These are phyloP conservation scores for Clarias magur DNA, from an alignment of 2,113 vertebrate genomes.

Conservation along the genomic window DNA sequence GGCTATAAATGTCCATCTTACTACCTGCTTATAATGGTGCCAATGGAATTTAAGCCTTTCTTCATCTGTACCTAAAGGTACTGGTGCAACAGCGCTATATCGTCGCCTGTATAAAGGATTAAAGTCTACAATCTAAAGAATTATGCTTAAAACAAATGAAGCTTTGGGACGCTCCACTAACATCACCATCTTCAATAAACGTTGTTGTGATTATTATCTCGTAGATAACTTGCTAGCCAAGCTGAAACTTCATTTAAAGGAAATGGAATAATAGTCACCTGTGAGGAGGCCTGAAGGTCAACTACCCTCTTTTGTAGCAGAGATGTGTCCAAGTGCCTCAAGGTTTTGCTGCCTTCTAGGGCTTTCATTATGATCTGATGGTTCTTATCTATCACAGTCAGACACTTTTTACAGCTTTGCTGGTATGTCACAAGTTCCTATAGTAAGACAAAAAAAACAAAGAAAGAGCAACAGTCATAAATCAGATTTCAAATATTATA, in stretches of 20 bases:
- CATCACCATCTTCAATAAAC: neutral
- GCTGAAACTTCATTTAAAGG: neutral
- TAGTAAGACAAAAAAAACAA: conserved; percentile 10
- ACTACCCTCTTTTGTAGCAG: conserved; percentile 84
- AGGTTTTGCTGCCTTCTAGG: conserved; percentile 75
- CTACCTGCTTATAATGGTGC: neutral
- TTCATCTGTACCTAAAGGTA: neutral
- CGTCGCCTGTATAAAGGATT: neutral
- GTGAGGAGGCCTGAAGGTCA: conserved; percentile 84
- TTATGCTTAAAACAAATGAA: neutral
- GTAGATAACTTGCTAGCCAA: neutral
- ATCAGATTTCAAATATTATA: neutral
- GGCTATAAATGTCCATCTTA: neutral
- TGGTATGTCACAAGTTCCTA: conserved; percentile 89
- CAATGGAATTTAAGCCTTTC: neutral
- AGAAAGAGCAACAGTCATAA: neutral
- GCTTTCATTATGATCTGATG: conserved; percentile 84
- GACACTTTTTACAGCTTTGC: conserved; percentile 90
- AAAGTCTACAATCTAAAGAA: neutral
- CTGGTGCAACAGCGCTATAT: neutral
- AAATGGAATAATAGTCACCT: conserved; percentile 69
- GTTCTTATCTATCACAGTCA: conserved; percentile 84
- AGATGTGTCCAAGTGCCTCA: conserved; percentile 83
- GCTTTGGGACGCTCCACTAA: neutral
- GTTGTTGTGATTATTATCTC: neutral